Evolutionary conservation across 2,888 invertebrate genomes (phyloP), one percentile per base, ranked within the genome.

Genomic region (Argyresthia goedartella): DNA sequence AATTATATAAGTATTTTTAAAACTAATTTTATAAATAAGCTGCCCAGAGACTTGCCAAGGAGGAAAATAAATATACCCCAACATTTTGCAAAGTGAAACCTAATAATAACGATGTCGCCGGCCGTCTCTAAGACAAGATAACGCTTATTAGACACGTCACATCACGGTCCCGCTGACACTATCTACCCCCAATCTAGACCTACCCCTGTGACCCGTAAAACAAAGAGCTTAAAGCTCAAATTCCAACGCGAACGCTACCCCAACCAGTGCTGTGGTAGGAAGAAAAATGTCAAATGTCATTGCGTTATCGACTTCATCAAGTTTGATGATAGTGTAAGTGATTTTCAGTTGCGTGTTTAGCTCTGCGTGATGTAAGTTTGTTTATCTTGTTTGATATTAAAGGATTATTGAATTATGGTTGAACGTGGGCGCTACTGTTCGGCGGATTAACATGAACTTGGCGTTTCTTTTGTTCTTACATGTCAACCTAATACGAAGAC

Each of bases 131-230:
- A 69, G 70, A 73, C 71, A 73, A 73, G 84, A 84, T 85, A 85
- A 71, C 71, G 75, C 81, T 82, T 82, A 82, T 82, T 82, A 82
- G 79, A 76, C 76, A 73, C 69, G 81, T 81, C 82, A 78, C 67
- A 42, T 74, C 77, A 66, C 54, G 47, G 61, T 49, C 34, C 39
- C 59, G 58, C 59, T 68, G 84, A 82, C 84, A 73, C 58, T 78
- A 85, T 84, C 85, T 84, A 75, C 86, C 86, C 82, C 73, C 69
- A 60, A 81, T 81, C 82, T 55, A 56, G 49, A 55, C 49, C 42
- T 56, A 53, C 39, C 4, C 10, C 14, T 50, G 8, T 4, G 41
- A 53, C 51, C 52, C 52, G 36, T 53, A 52, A 15, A 8, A 35
- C 48, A n/a, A 49, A 8, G 14, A 15, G n/a, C 25, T 25, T 42